Evolutionary conservation across 2,888 invertebrate genomes (phyloP), one percentile per base, ranked within the genome.

Genomic region (Drosophila colorata): DNA sequence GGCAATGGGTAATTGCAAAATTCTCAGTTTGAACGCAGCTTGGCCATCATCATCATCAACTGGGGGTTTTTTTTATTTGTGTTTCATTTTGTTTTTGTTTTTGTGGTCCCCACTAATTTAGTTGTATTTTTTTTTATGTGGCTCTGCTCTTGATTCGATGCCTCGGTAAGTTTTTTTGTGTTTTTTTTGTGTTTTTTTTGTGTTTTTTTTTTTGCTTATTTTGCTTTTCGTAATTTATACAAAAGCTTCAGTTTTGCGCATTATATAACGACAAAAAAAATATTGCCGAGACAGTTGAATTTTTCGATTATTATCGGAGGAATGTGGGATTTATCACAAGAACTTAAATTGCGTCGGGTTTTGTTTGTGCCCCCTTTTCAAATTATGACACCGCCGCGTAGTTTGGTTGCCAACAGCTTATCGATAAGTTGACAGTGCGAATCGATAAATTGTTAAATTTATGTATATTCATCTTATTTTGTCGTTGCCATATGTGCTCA

Each of bases 1-100:
- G 47, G 47, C 74, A 74, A 74, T 52, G 47, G 53, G 43, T 55
- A 69, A 78, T 66, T 70, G 56, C 76, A 75, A 75, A 69, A 74
- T 66, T 75, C 64, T 70, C 59, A 53, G 48, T 64, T 66, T 46
- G 49, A 81, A 60, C 41, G 38, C 44, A 63, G 46, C 61, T 53
- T 47, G 37, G 55, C 47, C 61, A 59, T 47, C 65, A 57, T 56
- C 57, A 70, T 67, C 77, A 67, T 59, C 72, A 65, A 63, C 46
- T 51, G 58, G 33, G 14, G 41, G 58, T 55, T 79, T 49, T 60
- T 53, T 60, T 60, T 57, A 23, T 43, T 56, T 25, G 3, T 20
- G 25, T 33, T 41, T 38, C 9, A 16, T 38, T 16, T 38, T 38
- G n/a, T 7, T n/a, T 53, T 43, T 60, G n/a, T 57, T 31, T 60